Evolutionary conservation across 2,113 vertebrate species (phyloP).

Genomic region (Eulemur macaco): DNA sequence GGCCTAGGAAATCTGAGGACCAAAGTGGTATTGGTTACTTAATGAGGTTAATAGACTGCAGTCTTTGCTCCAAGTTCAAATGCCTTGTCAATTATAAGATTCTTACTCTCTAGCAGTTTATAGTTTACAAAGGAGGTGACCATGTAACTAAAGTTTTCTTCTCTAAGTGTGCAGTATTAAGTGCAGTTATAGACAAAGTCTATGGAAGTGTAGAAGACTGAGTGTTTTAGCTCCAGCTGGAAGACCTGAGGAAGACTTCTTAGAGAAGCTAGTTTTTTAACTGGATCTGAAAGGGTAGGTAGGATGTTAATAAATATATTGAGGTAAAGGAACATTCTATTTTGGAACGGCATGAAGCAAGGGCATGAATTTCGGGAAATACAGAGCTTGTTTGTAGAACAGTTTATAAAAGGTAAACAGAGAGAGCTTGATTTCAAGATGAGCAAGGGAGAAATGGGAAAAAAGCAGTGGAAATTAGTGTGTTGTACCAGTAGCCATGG

Average conservation of each 20-base stretch:
- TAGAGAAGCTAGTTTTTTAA: neutral
- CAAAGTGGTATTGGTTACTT: neutral
- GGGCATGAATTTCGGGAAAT: neutral
- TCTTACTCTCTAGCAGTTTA: neutral
- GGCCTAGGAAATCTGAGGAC: neutral
- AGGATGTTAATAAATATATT: neutral
- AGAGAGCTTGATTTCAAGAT: neutral
- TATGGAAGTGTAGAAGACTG: neutral
- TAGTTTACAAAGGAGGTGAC: neutral
- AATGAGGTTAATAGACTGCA: neutral
- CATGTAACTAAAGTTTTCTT: neutral
- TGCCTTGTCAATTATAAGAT: neutral
- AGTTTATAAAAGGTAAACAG: slow-evolving; percentile 5
- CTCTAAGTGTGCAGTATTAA: neutral
- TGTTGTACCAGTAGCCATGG: neutral
- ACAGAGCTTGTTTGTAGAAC: neutral
- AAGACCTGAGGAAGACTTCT: neutral
- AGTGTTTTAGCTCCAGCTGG: neutral
- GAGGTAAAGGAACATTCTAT: neutral
- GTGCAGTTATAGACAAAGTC: neutral
- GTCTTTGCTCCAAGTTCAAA: neutral
- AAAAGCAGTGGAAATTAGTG: neutral
- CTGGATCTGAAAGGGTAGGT: neutral
- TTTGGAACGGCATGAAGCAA: neutral
- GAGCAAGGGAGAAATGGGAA: neutral